Evolutionary conservation across 2,113 vertebrate genomes (phyloP), one percentile per base, ranked within the genome.

Genomic region (Petrocephalus microphthalmus): DNA sequence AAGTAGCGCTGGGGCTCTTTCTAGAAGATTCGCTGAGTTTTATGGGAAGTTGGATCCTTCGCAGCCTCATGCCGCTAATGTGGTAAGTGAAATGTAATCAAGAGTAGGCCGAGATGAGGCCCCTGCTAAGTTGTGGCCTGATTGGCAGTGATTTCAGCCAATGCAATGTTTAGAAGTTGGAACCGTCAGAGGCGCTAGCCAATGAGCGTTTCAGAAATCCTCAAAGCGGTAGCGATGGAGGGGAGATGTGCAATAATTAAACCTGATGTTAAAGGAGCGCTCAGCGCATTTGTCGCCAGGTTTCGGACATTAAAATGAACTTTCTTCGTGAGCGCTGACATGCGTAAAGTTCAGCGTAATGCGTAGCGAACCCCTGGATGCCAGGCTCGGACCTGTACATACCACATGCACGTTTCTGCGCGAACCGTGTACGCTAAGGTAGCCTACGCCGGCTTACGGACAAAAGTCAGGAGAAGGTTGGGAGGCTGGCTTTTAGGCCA

Each of bases 61-160:
- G 86, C 87, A 88, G 47, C 45, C 45, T 25, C 57, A 88, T 87
- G 57, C 60, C 60, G 78, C 87, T n/a, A 84, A 86, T 83, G 89
- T 84, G 88, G 87, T 86, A 90, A 64, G 64, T 13, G 53, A 60
- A 89, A 49, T 83, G 87, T 88, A 45, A 81, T 57, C 33, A 85
- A 49, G 89, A 90, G 88, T 87, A 92, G 92, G 92, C 92, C 92
- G 88, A 91, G 83, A 83, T 71, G 90, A 92, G 91, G 92, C 90
- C 92, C 90, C 90, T 56, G 84, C 54, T 71, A 81, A 74, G 49
- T 91, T 52, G 37, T 8, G 1, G 2, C 25, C 67, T 91, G 89
- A 93, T 25, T 37, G 92, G 89, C 92, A 87, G 11, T 0, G 1
- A 25, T 6, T 7, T 20, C 47, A 25, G 0, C 92, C 90, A 88